Conservation (phyloP, 2,797 vertebrate species). For the Neosilurus mollespiculum region DNA sequence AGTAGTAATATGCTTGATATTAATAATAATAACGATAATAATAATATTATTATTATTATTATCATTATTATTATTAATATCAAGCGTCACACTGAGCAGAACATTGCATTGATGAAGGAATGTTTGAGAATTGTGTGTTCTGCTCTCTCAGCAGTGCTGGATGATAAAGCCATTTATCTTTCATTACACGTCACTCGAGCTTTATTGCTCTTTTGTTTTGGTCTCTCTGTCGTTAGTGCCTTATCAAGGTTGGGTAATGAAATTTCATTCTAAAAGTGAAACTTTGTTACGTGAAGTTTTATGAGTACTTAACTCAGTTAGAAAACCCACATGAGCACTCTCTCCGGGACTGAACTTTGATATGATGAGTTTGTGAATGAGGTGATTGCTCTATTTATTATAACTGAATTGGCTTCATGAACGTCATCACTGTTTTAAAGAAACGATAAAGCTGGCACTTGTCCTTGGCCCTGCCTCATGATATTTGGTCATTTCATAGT, state of each 20-base stretch:
- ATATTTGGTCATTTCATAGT: constrained; percentile 3
- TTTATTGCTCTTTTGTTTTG: constrained; percentile 71
- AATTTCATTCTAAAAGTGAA: constrained; percentile 70
- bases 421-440: constrained; percentile 41
- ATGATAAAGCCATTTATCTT: constrained; percentile 50
- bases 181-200: constrained; percentile 73
- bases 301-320: constrained; percentile 51
- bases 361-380: constrained; percentile 45
- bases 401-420: constrained; percentile 37
- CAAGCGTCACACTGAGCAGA: no score
- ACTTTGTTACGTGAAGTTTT: constrained; percentile 63
- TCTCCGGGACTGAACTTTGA: constrained; percentile 41
- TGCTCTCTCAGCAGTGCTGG: constrained; percentile 35
- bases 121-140: constrained; percentile 15
- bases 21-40: not conserved
- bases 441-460: constrained; percentile 26
- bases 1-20: not conserved
- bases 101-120: constrained; percentile 25
- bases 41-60: no score
- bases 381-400: constrained; percentile 35
- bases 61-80: no score
- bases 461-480: not conserved
- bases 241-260: constrained; percentile 64
- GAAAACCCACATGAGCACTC: constrained; percentile 37
- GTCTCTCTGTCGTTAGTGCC: constrained; percentile 66